Percentiles rank a stretch among this genome's conserved stretches.
These are phyloP conservation scores for Caenorhabditis remanei DNA, from an alignment of 1,140 invertebrate species.

Conservation along the genomic window DNA sequence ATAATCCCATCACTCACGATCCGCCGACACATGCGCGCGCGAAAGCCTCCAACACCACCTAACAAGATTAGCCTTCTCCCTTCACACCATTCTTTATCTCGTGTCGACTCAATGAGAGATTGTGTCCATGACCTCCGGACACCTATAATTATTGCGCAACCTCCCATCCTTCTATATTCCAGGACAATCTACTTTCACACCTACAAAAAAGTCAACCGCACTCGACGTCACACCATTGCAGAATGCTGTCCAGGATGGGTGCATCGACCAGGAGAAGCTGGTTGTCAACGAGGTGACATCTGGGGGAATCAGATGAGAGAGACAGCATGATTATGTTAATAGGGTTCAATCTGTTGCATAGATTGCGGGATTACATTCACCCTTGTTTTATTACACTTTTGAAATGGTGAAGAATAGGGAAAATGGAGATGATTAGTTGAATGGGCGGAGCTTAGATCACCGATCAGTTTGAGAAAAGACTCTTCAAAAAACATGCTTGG, in stretches of 20 bases:
- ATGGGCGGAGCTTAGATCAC: no score
- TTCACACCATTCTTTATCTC: not conserved
- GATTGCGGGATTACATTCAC: not conserved
- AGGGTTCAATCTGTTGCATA: slow-evolving; percentile 13
- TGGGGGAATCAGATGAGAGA: not conserved
- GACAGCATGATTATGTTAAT: slow-evolving; percentile 57
- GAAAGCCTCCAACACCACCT: not conserved
- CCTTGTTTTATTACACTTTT: slow-evolving; percentile 44
- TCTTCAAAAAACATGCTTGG: no score
- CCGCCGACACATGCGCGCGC: not conserved
- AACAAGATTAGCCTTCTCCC: slow-evolving; percentile 4
- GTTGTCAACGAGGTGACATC: slow-evolving; percentile 73
- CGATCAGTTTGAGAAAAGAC: no score
- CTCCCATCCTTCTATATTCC: slow-evolving; percentile 68
- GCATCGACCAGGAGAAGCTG: slow-evolving; percentile 77
- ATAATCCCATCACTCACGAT: slow-evolving; percentile 5
- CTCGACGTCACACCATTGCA: no score
- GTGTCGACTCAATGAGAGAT: no score
- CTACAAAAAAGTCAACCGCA: slow-evolving; percentile 78
- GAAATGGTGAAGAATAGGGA: not conserved
- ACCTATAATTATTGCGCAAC: slow-evolving; percentile 54
- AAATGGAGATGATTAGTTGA: no score
- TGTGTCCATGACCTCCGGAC: not conserved
- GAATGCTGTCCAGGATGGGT: slow-evolving; percentile 80
- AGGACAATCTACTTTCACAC: slow-evolving; percentile 80